A percentile compares a stretch with the other conserved stretches of the same genome.
These are phyloP conservation scores for Ictidomys tridecemlineatus DNA, from an alignment of 2,113 vertebrate genomes.

Conservation along the genomic window DNA sequence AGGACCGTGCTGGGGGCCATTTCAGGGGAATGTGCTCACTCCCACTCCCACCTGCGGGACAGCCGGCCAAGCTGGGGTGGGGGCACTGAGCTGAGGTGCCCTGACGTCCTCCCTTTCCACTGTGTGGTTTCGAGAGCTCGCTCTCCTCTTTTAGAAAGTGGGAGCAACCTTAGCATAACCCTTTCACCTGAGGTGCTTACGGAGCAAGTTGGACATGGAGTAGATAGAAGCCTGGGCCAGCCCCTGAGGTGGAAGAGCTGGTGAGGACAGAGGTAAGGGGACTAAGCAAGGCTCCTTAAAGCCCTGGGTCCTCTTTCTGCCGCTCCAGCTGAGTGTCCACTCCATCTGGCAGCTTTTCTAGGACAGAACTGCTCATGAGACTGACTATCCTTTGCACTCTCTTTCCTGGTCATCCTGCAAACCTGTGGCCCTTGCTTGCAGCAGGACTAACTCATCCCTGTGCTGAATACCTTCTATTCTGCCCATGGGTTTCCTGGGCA, in stretches of 20 bases:
- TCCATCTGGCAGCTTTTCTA: background rate
- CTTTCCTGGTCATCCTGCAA: background rate
- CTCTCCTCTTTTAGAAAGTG: background rate
- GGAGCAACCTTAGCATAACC: background rate
- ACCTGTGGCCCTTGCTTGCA: fast-evolving
- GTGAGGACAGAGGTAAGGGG: background rate
- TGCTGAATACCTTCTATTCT: background rate
- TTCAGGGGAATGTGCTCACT: background rate
- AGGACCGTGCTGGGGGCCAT: background rate
- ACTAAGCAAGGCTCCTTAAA: background rate
- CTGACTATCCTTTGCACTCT: background rate
- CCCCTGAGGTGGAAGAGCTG: no score
- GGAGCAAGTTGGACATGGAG: background rate
- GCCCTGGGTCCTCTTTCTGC: background rate
- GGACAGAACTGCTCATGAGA: background rate
- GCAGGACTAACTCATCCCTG: background rate
- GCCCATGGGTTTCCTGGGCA: background rate
- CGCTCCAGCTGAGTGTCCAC: background rate
- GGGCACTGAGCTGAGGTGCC: background rate
- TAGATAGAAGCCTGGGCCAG: background rate
- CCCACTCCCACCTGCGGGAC: background rate
- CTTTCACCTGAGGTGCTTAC: background rate
- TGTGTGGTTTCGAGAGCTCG: background rate
- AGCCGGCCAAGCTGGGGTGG: background rate
- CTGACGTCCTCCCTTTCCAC: no score